Evolutionary conservation across 2,888 invertebrate species (phyloP), one percentile per base, ranked within the genome.

Genomic region (Drosophila greeni): DNA sequence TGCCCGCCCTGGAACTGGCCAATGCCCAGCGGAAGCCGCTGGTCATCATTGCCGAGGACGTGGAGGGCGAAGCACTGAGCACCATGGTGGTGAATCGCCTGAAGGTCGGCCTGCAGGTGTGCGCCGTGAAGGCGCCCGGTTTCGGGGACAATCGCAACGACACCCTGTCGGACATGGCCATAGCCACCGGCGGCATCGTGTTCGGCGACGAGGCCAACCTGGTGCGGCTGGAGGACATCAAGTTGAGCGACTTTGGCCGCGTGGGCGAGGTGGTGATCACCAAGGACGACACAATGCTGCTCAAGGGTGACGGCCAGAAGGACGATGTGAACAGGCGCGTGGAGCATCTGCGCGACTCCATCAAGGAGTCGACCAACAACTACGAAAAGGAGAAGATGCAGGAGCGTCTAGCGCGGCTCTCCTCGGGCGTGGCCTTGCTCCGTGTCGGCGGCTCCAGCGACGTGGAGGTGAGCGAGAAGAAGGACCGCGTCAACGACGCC

Each of bases 121-220:
- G 94, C 55, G 97, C 97, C 18, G 97, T 97, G 0, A 98, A 98
- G 86, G 97, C 97, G 1, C 97, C 97, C 62, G 97, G 97, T 2
- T 98, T 98, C 86, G 97, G 97, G 54, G 98, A 98, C 87, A 97
- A 98, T 88, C 92, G 97, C 54, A 97, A 97, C 89, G 93, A 95
- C 45, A 95, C 95, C 1, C 90, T 97, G 7, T 93, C 94, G 75
- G 97, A 98, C 84, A 96, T 97, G 94, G 97, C 97, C 4, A 93
- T 96, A 76, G 92, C 97, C 18, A 93, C 96, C 0, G 97, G 97
- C 53, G 97, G 95, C 64, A 93, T 95, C 78, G 95, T 98, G 3
- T 97, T 98, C 87, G 97, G 97, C 31, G 97, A 98, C 88, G 97
- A 97, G 78, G 95, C 95, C 4, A 95, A 95, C 86, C 91, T 96